Conservation (phyloP, 2,888 invertebrate genomes). For the Lasius fuliginosus region DNA sequence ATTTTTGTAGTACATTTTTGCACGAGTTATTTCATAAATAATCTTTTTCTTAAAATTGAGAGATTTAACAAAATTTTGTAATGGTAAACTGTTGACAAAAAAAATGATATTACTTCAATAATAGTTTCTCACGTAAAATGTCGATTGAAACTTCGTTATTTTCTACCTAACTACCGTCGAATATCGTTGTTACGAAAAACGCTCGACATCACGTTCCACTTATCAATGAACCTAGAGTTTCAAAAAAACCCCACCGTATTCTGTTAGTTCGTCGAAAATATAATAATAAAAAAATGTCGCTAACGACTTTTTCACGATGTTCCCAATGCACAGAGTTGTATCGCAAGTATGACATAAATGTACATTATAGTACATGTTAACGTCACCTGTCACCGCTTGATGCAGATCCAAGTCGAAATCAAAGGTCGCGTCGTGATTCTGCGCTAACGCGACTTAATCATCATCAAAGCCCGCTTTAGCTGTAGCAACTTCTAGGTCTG, state of each 20-base stretch:
- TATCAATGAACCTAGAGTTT: constrained; percentile 24
- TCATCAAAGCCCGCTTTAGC: constrained; percentile 74
- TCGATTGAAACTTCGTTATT: background rate
- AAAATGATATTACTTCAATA: background rate
- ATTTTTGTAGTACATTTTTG: background rate
- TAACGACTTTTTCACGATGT: constrained; percentile 33
- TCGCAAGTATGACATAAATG: background rate
- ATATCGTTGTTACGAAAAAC: constrained; percentile 27
- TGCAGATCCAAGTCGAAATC: constrained; percentile 19
- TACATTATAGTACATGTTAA: constrained; percentile 1
- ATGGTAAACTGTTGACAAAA: background rate
- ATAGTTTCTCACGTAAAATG: background rate
- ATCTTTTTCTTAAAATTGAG: background rate
- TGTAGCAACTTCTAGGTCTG: constrained; percentile 70
- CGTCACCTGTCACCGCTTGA: background rate
- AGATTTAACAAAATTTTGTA: background rate
- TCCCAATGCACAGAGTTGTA: background rate
- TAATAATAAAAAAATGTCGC: constrained; percentile 10
- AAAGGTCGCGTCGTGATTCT: constrained; percentile 37
- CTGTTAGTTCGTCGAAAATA: background rate
- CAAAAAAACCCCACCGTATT: constrained; percentile 42
- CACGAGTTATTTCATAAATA: background rate
- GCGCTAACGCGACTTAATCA: constrained; percentile 71
- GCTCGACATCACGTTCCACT: constrained; percentile 23
- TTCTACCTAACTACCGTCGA: constrained; percentile 13